Conservation (phyloP, 2,888 invertebrate species). For the Orchestes rusci region DNA sequence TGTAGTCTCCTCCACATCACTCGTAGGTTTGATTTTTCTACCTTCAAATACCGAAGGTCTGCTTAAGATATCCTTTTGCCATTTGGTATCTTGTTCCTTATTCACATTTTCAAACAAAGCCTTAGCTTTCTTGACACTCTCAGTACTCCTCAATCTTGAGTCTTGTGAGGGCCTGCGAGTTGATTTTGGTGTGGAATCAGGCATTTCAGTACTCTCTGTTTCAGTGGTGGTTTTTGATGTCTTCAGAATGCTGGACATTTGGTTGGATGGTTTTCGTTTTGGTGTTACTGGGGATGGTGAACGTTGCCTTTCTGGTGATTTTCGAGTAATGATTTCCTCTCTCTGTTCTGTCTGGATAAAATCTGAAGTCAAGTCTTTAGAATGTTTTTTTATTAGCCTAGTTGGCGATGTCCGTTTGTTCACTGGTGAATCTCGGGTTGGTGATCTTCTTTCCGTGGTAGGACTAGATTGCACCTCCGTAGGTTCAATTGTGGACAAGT, state of each 20-base stretch:
- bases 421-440: slow-evolving; percentile 15
- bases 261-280: slow-evolving; percentile 29
- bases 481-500: slow-evolving; percentile 30
- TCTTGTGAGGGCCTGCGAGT: slow-evolving; percentile 40
- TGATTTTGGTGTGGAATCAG: slow-evolving; percentile 35
- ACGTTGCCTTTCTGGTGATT: slow-evolving; percentile 22
- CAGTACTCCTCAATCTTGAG: slow-evolving; percentile 48
- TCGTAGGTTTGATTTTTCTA: slow-evolving; percentile 5
- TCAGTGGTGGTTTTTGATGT: too few species aligned
- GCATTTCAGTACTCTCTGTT: slow-evolving; percentile 23
- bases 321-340: slow-evolving; percentile 26
- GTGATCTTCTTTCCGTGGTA: slow-evolving; percentile 22
- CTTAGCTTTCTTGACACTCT: slow-evolving; percentile 64
- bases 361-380: slow-evolving; percentile 23
- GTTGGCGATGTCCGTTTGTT: background rate
- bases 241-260: slow-evolving; percentile 23
- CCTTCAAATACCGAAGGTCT: slow-evolving; percentile 47
- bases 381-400: slow-evolving; percentile 22
- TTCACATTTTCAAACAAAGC: slow-evolving; percentile 60
- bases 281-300: slow-evolving; percentile 28
- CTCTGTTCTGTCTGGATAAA: slow-evolving; percentile 30
- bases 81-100: slow-evolving; percentile 35
- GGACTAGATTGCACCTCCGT: too few species aligned
- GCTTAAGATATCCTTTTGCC: slow-evolving; percentile 46
- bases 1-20: slow-evolving; percentile 14